Evolutionary conservation across 2,888 invertebrate species (phyloP), one percentile per base, ranked within the genome.

Genomic region (Leptopilina syphax): DNA sequence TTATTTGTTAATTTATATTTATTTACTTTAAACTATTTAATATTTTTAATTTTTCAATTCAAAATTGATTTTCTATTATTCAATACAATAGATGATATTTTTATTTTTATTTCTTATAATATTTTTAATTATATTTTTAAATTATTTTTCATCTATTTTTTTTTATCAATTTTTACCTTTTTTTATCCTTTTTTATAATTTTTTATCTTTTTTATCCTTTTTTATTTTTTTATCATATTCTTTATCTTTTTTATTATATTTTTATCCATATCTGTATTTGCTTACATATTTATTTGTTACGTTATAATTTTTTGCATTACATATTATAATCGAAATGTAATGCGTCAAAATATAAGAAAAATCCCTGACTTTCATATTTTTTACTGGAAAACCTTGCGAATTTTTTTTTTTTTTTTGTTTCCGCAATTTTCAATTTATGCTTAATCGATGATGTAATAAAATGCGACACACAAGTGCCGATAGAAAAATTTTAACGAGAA

Each of bases 401-500:
- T 85, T 85, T 84, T 84, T 80, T 18, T 18, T 18, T 18, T 18
- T 18, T 83, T 85, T 82, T 83, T 83, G 85, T 85, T 86, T 87
- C 86, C 86, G 86, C 83, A 84, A 87, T 86, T 87, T 86, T 87
- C 85, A 82, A 86, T 79, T 81, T 47, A 10, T 60, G 83, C 84
- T 67, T 80, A 81, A 83, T 84, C 83, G 73, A 79, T 83, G 84
- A 84, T 83, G 86, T 83, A 87, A 86, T 82, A 78, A 65, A 9
- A 50, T 78, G 54, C 44, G 34, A 79, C 79, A 63, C 63, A 57
- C 47, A 47, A 47, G 47, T 47, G 9, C 47, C 47, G 47, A 47
- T 47, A 47, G 9, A 7, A 47, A 47, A 47, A 47, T 47, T 47
- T 47, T 47, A 13, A 18, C 18, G 10, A 12, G 24, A 1, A 24